Evolutionary conservation across 2,797 vertebrate genomes (phyloP).

Genomic region (Amphiprion clarkii): DNA sequence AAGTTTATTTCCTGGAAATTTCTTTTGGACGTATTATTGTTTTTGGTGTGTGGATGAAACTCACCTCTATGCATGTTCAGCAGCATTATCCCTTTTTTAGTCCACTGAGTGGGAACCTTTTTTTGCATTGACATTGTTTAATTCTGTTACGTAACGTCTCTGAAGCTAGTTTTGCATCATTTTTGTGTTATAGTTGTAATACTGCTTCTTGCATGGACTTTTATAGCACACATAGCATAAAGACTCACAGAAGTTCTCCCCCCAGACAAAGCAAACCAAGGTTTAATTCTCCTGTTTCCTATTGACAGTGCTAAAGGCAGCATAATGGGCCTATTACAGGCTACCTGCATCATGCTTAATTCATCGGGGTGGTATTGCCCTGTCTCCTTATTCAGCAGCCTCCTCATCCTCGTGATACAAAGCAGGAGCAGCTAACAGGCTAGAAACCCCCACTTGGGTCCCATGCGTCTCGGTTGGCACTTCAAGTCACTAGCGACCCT

Average conservation of each 20-base stretch:
- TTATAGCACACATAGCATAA: constrained; percentile 19
- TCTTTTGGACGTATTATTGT: neutral
- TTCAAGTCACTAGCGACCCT: constrained; percentile 69
- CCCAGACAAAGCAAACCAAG: constrained; percentile 44
- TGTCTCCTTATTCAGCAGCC: constrained; percentile 77
- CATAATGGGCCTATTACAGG: constrained; percentile 78
- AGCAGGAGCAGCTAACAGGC: constrained; percentile 56
- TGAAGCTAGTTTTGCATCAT: neutral
- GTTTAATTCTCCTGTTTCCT: constrained; percentile 69
- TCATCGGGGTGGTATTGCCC: constrained; percentile 70
- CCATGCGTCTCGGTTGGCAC: constrained; percentile 49
- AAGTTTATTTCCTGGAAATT: neutral
- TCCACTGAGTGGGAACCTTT: neutral
- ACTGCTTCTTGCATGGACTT: neutral
- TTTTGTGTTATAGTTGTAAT: neutral
- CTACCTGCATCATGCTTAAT: constrained; percentile 83
- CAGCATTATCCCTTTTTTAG: neutral
- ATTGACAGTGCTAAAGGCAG: constrained; percentile 73
- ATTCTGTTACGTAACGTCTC: neutral
- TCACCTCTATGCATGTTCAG: neutral
- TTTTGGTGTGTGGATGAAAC: neutral
- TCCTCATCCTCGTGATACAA: constrained; percentile 68
- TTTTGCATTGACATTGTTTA: neutral
- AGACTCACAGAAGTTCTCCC: constrained; percentile 32
- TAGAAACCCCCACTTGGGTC: constrained; percentile 53